Evolutionary conservation across 2,113 vertebrate genomes (phyloP).

Genomic region (Nothobranchius kuhntae): DNA sequence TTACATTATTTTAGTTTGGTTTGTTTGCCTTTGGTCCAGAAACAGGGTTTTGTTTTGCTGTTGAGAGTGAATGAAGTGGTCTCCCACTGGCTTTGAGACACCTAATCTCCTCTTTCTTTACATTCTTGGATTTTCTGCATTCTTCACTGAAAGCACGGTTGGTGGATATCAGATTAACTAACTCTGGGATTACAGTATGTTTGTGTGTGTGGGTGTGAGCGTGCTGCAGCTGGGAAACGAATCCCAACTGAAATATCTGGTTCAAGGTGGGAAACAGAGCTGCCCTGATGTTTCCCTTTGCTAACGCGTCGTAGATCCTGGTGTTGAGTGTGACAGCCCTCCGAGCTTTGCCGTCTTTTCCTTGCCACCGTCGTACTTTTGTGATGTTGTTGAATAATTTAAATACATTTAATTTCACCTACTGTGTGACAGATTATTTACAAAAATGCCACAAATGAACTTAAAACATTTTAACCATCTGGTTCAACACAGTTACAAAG

Average conservation of each 20-base stretch:
- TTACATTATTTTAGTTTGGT: not conserved
- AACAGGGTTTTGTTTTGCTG: conserved; percentile 8
- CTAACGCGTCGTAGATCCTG: conserved; percentile 19
- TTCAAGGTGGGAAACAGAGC: conserved; percentile 54
- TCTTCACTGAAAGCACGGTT: conserved; percentile 20
- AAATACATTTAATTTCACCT: too few species aligned
- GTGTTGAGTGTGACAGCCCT: conserved; percentile 31
- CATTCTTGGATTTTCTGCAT: conserved; percentile 23
- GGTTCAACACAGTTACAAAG: too few species aligned
- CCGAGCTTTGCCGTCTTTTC: conserved; percentile 37
- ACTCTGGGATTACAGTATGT: conserved; percentile 19
- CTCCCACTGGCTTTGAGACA: not conserved
- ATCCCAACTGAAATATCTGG: conserved; percentile 71
- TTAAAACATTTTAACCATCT: too few species aligned
- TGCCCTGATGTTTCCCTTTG: conserved; percentile 24
- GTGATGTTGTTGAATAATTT: too few species aligned
- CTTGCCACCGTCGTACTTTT: conserved; percentile 22
- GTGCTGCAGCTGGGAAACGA: conserved; percentile 48
- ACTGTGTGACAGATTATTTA: too few species aligned
- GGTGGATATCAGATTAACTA: conserved; percentile 33
- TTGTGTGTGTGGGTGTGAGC: conserved; percentile 18
- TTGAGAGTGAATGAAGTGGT: not conserved
- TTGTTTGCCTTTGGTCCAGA: not conserved
- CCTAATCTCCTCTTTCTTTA: conserved; percentile 12
- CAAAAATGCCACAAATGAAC: too few species aligned